A percentile compares a stretch with the other conserved stretches of the same genome.
phyloP scores from a whole-genome alignment of 1,140 invertebrate species.

The Ceratina australensis region DNA sequence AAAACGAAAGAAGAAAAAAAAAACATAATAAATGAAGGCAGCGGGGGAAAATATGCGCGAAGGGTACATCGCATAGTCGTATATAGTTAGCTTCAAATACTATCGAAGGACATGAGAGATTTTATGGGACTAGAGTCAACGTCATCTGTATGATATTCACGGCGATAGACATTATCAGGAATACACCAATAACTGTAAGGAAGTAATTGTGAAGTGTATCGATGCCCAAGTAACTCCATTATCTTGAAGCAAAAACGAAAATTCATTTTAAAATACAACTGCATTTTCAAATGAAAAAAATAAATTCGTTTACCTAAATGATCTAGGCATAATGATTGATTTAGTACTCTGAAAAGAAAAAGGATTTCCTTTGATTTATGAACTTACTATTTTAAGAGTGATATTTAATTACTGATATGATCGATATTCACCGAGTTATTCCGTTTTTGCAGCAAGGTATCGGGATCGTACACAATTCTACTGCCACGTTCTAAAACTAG shows the following conservation, averaged over 20 bases:
- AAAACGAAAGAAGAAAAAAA: background rate
- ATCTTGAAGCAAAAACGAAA: slow-evolving; percentile 46
- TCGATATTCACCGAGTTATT: slow-evolving; percentile 34
- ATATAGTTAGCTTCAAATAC: slow-evolving; percentile 3
- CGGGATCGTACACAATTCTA: slow-evolving; percentile 58
- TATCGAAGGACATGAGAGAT: slow-evolving; percentile 8
- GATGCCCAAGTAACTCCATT: slow-evolving; percentile 28
- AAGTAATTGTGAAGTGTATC: slow-evolving; percentile 46
- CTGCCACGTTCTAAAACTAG: slow-evolving; percentile 66
- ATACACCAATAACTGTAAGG: slow-evolving; percentile 33
- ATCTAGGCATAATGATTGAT: background rate
- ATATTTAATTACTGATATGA: background rate
- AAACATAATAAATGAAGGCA: background rate
- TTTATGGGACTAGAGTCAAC: slow-evolving; percentile 31
- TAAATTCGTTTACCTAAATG: no score
- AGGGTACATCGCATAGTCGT: background rate
- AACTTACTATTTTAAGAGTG: background rate
- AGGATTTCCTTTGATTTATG: background rate
- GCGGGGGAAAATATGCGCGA: background rate
- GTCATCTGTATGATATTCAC: slow-evolving; percentile 46
- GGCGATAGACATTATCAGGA: slow-evolving; percentile 36
- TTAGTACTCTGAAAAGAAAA: background rate
- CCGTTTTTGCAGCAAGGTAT: slow-evolving; percentile 26
- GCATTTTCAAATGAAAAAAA: background rate
- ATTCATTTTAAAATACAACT: slow-evolving; percentile 3